These are phyloP conservation scores for Lithosia quadra DNA, from an alignment of 2,888 invertebrate species.

Conservation along the genomic window DNA sequence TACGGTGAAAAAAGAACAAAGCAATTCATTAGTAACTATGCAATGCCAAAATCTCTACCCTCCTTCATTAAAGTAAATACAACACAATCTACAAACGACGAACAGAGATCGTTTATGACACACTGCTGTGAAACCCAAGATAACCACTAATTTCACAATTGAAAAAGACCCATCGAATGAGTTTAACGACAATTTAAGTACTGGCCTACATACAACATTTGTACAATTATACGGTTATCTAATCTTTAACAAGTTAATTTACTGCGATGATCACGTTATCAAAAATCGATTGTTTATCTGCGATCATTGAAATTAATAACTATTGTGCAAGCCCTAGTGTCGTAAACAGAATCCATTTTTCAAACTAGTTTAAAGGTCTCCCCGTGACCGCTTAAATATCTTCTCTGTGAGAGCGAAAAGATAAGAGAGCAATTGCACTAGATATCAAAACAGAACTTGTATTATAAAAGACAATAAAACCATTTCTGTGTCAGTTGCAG, in stretches of 20 bases:
- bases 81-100: constrained; percentile 17
- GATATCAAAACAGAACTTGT: constrained; percentile 21
- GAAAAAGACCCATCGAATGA: constrained; percentile 36
- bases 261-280: constrained; percentile 28
- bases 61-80: constrained; percentile 18
- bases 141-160: constrained; percentile 32
- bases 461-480: constrained; percentile 23
- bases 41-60: constrained; percentile 16
- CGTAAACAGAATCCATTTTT: constrained; percentile 21
- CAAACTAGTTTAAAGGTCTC: neutral
- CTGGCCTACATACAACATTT: constrained; percentile 43
- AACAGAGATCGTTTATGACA: constrained; percentile 11
- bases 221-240: constrained; percentile 44
- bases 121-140: constrained; percentile 28
- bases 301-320: constrained; percentile 14
- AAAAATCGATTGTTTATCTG: constrained; percentile 38
- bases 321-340: constrained; percentile 34
- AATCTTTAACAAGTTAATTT: constrained; percentile 45
- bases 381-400: neutral
- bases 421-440: constrained; percentile 13
- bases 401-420: neutral
- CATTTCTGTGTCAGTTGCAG: constrained; percentile 29
- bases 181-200: constrained; percentile 32
- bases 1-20: constrained; percentile 16
- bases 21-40: neutral